These are phyloP conservation scores for Emydura subglobosa DNA, from an alignment of 2,113 vertebrate genomes.

Conservation along the genomic window DNA sequence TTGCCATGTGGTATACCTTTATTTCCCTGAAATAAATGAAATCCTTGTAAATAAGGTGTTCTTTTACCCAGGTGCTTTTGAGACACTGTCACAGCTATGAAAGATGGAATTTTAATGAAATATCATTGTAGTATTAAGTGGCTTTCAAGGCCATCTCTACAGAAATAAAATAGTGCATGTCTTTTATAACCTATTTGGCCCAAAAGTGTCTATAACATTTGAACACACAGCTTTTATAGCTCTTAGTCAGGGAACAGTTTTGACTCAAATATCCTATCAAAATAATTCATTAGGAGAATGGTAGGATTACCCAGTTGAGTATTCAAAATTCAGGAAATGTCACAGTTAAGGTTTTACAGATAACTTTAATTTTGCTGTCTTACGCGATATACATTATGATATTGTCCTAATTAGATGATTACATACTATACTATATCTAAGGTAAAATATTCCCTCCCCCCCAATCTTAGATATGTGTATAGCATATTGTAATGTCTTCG, in stretches of 20 bases:
- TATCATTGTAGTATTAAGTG: background rate
- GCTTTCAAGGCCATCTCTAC: background rate
- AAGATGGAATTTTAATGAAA: slow-evolving; percentile 26
- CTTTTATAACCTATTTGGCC: background rate
- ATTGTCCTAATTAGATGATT: background rate
- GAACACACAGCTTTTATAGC: background rate
- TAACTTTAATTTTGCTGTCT: background rate
- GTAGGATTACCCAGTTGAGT: background rate
- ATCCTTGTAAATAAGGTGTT: slow-evolving; percentile 19
- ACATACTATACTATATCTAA: background rate
- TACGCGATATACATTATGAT: background rate
- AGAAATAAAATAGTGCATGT: background rate
- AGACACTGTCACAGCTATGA: background rate
- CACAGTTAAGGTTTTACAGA: background rate
- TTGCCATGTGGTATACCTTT: background rate
- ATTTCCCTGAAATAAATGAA: background rate
- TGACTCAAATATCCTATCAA: background rate
- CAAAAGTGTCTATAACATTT: background rate
- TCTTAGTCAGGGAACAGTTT: background rate
- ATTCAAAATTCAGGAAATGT: background rate
- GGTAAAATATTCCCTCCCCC: background rate
- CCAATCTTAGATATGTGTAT: background rate
- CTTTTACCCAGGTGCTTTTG: slow-evolving; percentile 23
- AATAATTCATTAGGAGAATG: background rate
- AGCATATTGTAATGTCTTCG: background rate